phyloP scores from a whole-genome alignment of 2,113 vertebrate species.

The Stegastes partitus region DNA sequence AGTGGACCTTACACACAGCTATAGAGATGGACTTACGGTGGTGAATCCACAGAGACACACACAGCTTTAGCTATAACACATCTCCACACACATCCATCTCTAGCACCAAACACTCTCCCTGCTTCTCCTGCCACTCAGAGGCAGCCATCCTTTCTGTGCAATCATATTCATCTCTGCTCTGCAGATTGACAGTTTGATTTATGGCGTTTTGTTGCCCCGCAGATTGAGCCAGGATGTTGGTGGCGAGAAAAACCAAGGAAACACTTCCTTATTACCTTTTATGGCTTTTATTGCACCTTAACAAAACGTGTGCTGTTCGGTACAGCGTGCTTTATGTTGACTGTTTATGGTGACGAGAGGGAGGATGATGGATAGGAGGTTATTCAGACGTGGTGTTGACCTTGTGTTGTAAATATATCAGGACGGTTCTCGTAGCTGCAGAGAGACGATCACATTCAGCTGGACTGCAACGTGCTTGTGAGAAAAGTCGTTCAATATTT shows the following conservation, averaged over 20 bases:
- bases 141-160: constrained; percentile 72
- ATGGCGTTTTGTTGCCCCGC: constrained; percentile 48
- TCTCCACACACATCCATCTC: constrained; percentile 36
- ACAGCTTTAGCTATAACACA: no score
- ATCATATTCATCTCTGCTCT: constrained; percentile 72
- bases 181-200: constrained; percentile 76
- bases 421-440: not conserved
- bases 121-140: constrained; percentile 43
- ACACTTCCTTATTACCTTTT: constrained; percentile 33
- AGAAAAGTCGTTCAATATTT: not conserved
- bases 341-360: constrained; percentile 44
- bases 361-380: constrained; percentile 37
- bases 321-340: constrained; percentile 34
- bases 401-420: constrained; percentile 15
- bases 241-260: constrained; percentile 17
- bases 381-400: constrained; percentile 20
- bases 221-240: constrained; percentile 40
- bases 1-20: not conserved
- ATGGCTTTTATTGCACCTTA: constrained; percentile 49
- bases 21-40: not conserved
- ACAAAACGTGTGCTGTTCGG: constrained; percentile 34
- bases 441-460: not conserved
- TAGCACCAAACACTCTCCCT: not conserved
- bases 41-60: not conserved
- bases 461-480: not conserved